These are phyloP conservation scores for Rhagologus leucostigma DNA, from an alignment of 2,113 vertebrate genomes.

Conservation along the genomic window DNA sequence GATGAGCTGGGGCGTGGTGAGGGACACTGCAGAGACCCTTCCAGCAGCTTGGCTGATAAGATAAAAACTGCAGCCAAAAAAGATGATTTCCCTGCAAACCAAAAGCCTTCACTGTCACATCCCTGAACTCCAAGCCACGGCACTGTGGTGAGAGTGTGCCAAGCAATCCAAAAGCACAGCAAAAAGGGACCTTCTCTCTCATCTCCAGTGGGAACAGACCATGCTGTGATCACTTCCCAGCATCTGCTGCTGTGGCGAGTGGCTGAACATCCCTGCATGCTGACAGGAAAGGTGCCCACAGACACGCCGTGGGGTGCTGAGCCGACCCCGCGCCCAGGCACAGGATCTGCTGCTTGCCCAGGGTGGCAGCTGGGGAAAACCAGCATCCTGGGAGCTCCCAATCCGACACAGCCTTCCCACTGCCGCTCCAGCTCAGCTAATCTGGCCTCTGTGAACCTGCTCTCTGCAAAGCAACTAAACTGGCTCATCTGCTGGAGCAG, in stretches of 20 bases:
- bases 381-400: accelerated
- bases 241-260: background rate
- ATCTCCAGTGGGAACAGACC: background rate
- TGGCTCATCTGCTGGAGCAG: background rate
- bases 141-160: background rate
- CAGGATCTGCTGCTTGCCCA: background rate
- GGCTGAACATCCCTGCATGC: background rate
- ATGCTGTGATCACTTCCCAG: background rate
- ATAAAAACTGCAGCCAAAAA: background rate
- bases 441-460: background rate
- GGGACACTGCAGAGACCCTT: background rate
- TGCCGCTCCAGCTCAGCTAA: accelerated
- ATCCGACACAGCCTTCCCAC: accelerated
- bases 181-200: background rate
- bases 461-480: background rate
- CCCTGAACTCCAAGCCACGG: background rate
- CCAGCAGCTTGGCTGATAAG: background rate
- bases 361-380: background rate
- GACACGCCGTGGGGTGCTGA: accelerated
- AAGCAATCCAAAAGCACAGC: background rate
- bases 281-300: background rate
- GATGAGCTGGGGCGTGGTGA: background rate
- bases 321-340: background rate
- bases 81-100: background rate
- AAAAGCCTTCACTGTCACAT: background rate